Conservation (phyloP, 2,797 vertebrate species). For the Pseudomugil gertrudae region DNA sequence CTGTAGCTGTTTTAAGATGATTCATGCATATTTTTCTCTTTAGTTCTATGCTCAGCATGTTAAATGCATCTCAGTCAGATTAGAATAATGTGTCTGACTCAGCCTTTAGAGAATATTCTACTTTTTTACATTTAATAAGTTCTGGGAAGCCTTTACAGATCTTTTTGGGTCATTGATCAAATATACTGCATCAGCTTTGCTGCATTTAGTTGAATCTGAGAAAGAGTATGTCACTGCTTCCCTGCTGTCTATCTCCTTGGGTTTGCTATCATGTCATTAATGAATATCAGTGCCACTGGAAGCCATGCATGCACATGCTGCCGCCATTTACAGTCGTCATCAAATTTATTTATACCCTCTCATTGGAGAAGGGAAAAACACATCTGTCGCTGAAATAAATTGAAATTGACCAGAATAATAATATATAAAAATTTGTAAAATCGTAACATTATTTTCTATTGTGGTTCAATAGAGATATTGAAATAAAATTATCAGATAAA, state of each 20-base stretch:
- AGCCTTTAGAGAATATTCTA: not conserved
- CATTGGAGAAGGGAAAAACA: too few species aligned
- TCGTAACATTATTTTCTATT: too few species aligned
- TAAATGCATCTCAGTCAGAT: not conserved
- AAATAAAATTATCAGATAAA: too few species aligned
- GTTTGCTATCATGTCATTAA: not conserved
- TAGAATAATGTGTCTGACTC: not conserved
- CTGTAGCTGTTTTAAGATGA: not conserved
- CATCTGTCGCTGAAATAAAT: too few species aligned
- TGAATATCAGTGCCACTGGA: not conserved
- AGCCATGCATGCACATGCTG: not conserved
- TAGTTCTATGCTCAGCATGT: too few species aligned
- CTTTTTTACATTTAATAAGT: not conserved
- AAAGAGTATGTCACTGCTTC: not conserved
- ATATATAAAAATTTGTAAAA: too few species aligned
- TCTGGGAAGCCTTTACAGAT: not conserved
- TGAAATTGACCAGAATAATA: too few species aligned
- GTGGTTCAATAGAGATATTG: too few species aligned
- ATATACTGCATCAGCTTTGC: not conserved
- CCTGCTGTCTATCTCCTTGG: not conserved
- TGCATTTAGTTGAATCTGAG: not conserved
- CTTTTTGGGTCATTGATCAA: not conserved
- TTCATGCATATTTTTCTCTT: not conserved
- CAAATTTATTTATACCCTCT: too few species aligned
- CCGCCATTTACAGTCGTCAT: not conserved